Evolutionary conservation across 2,888 invertebrate genomes (phyloP).

Genomic region (Tuberolachnus salignus): DNA sequence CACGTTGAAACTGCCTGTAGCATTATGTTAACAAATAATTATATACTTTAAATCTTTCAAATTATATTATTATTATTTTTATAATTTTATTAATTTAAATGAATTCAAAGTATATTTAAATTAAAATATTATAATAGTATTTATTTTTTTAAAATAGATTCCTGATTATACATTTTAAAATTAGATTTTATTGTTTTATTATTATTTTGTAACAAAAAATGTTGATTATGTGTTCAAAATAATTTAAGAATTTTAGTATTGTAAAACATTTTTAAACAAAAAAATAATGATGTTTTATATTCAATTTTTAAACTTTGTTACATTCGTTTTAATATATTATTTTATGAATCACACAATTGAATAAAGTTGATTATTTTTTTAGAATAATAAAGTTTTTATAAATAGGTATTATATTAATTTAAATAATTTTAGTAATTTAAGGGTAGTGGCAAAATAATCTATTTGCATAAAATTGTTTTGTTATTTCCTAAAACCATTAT

Average conservation of each 20-base stretch:
- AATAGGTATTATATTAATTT: no score
- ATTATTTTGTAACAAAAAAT: not conserved
- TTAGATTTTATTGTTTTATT: not conserved
- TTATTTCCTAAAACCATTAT: no score
- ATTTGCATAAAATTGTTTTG: no score
- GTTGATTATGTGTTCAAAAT: constrained; percentile 41
- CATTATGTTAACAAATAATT: no score
- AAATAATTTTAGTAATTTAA: no score
- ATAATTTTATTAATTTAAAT: no score
- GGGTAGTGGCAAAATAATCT: no score
- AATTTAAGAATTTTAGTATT: constrained; percentile 10
- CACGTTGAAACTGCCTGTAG: no score
- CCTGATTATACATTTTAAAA: not conserved
- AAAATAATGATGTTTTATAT: not conserved
- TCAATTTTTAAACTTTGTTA: constrained; percentile 9
- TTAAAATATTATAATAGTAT: not conserved
- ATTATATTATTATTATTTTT: no score
- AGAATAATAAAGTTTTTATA: not conserved
- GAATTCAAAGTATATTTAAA: not conserved
- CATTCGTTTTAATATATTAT: not conserved
- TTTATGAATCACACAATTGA: not conserved
- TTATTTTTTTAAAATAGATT: not conserved
- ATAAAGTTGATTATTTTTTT: not conserved
- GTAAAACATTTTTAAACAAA: not conserved
- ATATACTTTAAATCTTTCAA: no score